Evolutionary conservation across 2,113 vertebrate species (phyloP), one percentile per base, ranked within the genome.

Genomic region (Gambusia holbrooki): DNA sequence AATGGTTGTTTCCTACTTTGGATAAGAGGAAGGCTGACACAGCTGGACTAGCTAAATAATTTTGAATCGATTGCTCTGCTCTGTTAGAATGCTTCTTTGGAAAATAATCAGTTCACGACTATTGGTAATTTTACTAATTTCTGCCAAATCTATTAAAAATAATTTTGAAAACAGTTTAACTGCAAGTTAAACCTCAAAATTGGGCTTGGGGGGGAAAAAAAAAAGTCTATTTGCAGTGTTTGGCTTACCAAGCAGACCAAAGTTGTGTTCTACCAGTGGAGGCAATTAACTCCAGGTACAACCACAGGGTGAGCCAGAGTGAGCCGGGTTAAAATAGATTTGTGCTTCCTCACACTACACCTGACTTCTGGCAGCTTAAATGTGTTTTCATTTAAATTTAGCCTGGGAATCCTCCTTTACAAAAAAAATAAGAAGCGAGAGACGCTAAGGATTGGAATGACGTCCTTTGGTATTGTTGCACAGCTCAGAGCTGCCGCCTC

Each of bases 221-320:
- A 27, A 51, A 15, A 1, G 28, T 66, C 48, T 74, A 14, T 66
- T 27, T 8, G 1, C 30, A 1, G 65, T 60, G 37, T 63, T 65
- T 30, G 61, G 14, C 72, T 29, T 63, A 67, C 3, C 51, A 51
- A 30, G 62, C 71, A 73, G 71, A 76, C 79, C 76, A 62, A 67
- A 67, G 30, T 30, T 76, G 79, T 71, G 76, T 35, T 67, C 75
- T 84, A 69, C 37, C 25, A 71, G 70, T 71, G 73, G 65, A 75
- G 70, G 48, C 76, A 85, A 84, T 77, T 87, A 90, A 89, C 81
- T 71, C 65, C 70, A 64, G 71, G 76, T 86, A 65, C 73, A 82
- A 82, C 85, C 79, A 63, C 82, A 85, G 77, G 54, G 69, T 28
- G 68, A 71, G 54, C 66, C 66, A 22, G 69, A 75, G 81, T 83